Evolutionary conservation across 2,797 vertebrate species (phyloP).

Genomic region (Synaphobranchus kaupii): DNA sequence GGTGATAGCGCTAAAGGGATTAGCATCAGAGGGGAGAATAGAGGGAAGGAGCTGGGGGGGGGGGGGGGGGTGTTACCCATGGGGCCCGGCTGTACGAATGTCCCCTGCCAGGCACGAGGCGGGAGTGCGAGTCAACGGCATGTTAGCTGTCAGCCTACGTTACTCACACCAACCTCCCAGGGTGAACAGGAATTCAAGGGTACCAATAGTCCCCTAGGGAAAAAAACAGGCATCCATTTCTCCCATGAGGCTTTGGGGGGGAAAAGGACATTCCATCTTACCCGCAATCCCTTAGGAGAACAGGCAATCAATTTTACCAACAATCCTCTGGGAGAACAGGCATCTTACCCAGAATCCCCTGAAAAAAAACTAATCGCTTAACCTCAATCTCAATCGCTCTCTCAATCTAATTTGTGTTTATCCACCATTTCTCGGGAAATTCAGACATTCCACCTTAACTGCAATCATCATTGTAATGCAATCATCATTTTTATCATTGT

Average conservation of each 20-base stretch:
- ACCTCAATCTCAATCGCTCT: no score
- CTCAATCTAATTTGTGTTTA: background rate
- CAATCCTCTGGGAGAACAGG: background rate
- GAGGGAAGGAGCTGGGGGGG: background rate
- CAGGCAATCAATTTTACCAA: background rate
- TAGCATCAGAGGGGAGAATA: background rate
- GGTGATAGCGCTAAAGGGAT: conserved; percentile 2
- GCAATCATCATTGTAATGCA: no score
- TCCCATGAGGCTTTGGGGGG: background rate
- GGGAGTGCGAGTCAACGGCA: background rate
- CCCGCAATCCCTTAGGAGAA: background rate
- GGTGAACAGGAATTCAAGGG: background rate
- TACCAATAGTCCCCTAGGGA: background rate
- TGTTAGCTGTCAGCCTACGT: background rate
- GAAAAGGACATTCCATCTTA: background rate
- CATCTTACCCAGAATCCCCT: conserved; percentile 12
- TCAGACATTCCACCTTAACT: background rate
- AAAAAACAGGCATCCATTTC: background rate
- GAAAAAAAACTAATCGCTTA: background rate
- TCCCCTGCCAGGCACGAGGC: background rate
- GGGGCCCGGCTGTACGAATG: background rate
- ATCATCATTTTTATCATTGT: no score
- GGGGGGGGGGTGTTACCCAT: background rate
- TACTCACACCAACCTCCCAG: background rate
- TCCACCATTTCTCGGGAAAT: background rate